phyloP scores from a whole-genome alignment of 2,797 vertebrate species.

The Poeciliopsis gracilis region DNA sequence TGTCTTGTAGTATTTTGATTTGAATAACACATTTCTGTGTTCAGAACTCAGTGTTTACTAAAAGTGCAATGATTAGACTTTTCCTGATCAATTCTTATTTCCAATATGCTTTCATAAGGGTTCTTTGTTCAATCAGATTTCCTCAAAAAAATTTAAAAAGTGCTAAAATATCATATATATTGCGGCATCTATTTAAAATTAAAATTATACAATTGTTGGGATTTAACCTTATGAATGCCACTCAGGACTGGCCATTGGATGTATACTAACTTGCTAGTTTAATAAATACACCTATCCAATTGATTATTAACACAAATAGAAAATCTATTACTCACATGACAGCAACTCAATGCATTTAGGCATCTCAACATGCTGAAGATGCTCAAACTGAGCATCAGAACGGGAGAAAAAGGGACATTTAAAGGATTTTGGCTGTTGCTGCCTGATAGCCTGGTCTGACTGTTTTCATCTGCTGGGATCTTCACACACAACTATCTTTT shows the following conservation, averaged over 20 bases:
- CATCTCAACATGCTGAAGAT: not conserved
- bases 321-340: not conserved
- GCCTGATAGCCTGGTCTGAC: not conserved
- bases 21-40: not conserved
- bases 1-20: not conserved
- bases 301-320: not conserved
- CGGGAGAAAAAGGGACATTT: not conserved
- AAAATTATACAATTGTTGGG: fast-evolving
- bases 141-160: no score
- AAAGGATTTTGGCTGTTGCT: not conserved
- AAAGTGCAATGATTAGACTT: not conserved
- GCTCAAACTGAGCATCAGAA: not conserved
- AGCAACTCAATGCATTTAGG: not conserved
- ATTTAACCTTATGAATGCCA: no score
- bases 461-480: not conserved
- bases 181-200: no score
- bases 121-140: not conserved
- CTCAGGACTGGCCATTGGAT: no score
- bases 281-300: not conserved
- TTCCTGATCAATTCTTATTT: not conserved
- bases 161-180: no score
- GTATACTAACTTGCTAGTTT: not conserved
- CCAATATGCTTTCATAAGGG: not conserved
- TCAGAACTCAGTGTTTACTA: not conserved
- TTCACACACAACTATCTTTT: not conserved